Base-by-base conservation (phyloP, 2,888 invertebrate genomes). In the Strigamia maritima region DNA sequence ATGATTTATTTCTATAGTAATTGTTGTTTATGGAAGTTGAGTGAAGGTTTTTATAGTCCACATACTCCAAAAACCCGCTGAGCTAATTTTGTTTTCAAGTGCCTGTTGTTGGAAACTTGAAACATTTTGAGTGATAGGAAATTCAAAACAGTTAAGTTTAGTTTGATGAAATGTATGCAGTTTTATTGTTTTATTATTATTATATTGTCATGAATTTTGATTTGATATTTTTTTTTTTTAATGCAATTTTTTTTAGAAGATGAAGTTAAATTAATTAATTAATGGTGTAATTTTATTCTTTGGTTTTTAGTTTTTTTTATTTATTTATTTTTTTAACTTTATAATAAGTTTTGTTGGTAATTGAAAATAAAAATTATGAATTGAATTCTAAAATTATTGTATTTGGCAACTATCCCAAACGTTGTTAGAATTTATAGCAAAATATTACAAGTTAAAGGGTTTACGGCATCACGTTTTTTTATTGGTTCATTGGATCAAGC, bases 81-180 rank as follows among this genome's bases (percentile, higher is more conserved):
- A 19, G 19, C n/a, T 19, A n/a, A 54, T n/a, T n/a, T 19, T 54
- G 54, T 54, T 54, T 3, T 54, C 54, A 54, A 54, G 54, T 54
- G 54, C 54, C 54, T 54, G 54, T 16, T 54, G 54, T 54, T 54
- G 54, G 54, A n/a, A n/a, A n/a, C 54, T 54, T 54, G 54, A 54
- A 54, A 54, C 54, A 54, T 54, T 54, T n/a, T n/a, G n/a, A n/a
- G n/a, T n/a, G n/a, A n/a, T n/a, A 49, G 19, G 49, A 7, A 12
- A 49, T 49, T 10, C 49, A 49, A n/a, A 49, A 35, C 35, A 35
- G 35, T 35, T 35, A 10, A 65, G 24, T 22, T 65, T 65, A 65
- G 60, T 65, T 65, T 65, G 24, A 65, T 22, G 60, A 65, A 65
- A 65, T 65, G 12, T 65, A 65, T 12, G 60, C 60, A 65, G 60